Evolutionary conservation across 2,888 invertebrate genomes (phyloP), one percentile per base, ranked within the genome.

Genomic region (Oasisia sp.): DNA sequence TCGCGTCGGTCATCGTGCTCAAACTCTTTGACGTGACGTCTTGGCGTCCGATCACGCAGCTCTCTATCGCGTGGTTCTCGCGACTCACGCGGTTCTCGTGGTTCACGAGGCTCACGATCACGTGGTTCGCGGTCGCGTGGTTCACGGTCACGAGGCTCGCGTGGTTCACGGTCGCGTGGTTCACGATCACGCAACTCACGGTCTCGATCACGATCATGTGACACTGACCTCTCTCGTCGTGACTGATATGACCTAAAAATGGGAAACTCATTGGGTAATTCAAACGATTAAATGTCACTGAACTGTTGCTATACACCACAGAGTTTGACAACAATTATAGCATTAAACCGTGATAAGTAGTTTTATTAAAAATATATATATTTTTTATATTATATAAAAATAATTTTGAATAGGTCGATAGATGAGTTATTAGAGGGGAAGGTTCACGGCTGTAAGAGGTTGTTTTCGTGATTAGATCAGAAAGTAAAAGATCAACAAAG

Each of bases 101-200:
- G 74, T 7, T 74, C 74, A n/a, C 74, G 74, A 19, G 74, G 74
- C 27, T 74, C 56, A 2, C 56, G 56, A 56, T 56, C 56, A 56
- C 56, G 56, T 56, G 56, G 56, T 19, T 56, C 56, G 2, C 56
- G 56, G 19, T 56, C 74, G 7, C 74, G 74, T 74, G 74, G n/a
- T 74, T 74, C 74, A 19, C 74, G 74, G 74, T 74, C 74, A 74
- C 74, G 74, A 74, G 74, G 74, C 74, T 74, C 74, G 27, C 74
- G 74, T 74, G 74, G 74, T 74, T 74, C 74, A 19, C 74, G 74
- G 74, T 74, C 74, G 27, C 74, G 74, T 19, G 74, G 27, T 19
- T 74, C 74, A 14, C 56, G 56, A 56, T 56, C 56, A 19, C 74
- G 74, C 2, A 27, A 5, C 27, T 74, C 74, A 74, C 74, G 74